Percentiles rank a stretch among this genome's conserved stretches.
These are phyloP conservation scores for Ciconia nigra DNA, from an alignment of 2,797 vertebrate species.

Conservation along the genomic window DNA sequence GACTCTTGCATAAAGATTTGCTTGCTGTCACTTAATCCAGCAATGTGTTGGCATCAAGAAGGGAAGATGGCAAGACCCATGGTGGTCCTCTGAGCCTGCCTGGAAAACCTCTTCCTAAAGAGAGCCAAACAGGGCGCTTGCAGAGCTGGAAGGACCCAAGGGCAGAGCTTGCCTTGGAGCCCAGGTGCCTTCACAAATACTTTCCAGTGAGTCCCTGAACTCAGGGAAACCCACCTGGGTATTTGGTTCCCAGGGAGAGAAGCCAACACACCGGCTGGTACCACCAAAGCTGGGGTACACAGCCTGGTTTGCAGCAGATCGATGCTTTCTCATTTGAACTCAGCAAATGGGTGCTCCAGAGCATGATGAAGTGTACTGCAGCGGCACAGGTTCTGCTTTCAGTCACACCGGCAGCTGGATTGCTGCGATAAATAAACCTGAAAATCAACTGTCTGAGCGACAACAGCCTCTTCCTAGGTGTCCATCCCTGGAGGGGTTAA, in stretches of 20 bases:
- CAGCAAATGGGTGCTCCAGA: neutral
- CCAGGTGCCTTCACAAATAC: neutral
- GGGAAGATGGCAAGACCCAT: neutral
- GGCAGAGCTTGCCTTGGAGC: neutral
- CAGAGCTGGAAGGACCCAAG: neutral
- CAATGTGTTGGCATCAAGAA: accelerated
- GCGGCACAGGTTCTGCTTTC: neutral
- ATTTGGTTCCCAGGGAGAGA: neutral
- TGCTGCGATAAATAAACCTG: constrained; percentile 22
- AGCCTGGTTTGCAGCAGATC: neutral
- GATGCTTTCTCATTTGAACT: neutral
- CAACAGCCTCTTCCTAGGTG: neutral
- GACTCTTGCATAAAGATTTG: neutral
- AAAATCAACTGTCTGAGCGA: neutral
- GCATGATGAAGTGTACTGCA: neutral
- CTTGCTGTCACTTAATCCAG: neutral
- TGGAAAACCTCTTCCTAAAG: neutral
- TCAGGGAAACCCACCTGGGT: accelerated
- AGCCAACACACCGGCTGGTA: neutral
- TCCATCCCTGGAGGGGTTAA: constrained; percentile 30
- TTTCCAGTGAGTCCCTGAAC: neutral
- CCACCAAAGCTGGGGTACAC: accelerated
- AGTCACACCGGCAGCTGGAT: neutral
- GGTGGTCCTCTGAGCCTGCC: neutral
- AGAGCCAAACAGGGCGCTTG: accelerated